Conservation (phyloP, 2,113 vertebrate species). For the Heterotilapia buettikoferi region DNA sequence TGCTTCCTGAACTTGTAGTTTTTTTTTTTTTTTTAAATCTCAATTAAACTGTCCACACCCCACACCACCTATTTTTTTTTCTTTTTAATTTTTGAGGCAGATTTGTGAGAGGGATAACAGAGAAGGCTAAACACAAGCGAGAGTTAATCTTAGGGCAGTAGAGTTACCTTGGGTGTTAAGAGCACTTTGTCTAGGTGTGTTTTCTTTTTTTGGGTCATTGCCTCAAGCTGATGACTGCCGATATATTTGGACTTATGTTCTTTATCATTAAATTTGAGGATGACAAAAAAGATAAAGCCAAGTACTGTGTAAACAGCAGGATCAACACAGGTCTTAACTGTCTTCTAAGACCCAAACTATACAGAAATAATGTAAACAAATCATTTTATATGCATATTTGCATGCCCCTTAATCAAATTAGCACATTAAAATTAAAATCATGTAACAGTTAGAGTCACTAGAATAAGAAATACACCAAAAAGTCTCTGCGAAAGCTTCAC, state of each 20-base stretch:
- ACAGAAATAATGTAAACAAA: not conserved
- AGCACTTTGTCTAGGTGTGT: not conserved
- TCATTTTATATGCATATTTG: not conserved
- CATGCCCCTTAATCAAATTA: not conserved
- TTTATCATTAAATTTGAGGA: not conserved
- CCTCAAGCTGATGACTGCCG: not conserved
- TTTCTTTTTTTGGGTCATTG: not conserved
- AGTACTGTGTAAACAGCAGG: not conserved
- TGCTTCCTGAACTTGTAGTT: slow-evolving; percentile 15
- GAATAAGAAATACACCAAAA: not conserved
- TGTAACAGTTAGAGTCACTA: not conserved
- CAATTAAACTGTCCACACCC: slow-evolving; percentile 12
- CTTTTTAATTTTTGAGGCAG: slow-evolving; percentile 20
- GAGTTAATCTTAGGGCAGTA: slow-evolving; percentile 46
- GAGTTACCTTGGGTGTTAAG: slow-evolving; percentile 18
- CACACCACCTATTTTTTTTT: slow-evolving; percentile 19
- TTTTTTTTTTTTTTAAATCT: slow-evolving; percentile 3
- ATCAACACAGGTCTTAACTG: not conserved
- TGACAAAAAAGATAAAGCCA: not conserved
- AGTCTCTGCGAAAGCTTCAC: not conserved
- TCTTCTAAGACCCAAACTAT: not conserved
- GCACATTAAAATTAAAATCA: not conserved
- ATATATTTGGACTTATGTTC: not conserved
- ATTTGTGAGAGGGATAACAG: slow-evolving; percentile 48
- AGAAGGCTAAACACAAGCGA: slow-evolving; percentile 34